Conservation (phyloP, 2,113 vertebrate species). For the Dipodomys spectabilis region DNA sequence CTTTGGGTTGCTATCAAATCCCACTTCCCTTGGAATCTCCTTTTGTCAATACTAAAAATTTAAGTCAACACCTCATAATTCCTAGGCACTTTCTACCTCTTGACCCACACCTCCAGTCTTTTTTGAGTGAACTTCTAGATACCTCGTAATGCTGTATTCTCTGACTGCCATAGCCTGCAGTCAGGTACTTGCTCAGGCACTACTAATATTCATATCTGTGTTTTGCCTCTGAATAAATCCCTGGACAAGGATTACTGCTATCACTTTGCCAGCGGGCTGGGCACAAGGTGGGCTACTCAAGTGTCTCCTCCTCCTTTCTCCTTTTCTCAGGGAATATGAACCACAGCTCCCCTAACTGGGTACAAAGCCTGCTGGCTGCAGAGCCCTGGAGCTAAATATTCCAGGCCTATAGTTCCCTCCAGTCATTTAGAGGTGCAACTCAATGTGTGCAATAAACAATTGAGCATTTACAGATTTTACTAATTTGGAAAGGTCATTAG, state of each 20-base stretch:
- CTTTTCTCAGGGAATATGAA: background rate
- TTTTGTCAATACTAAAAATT: too few species aligned
- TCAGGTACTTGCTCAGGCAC: background rate
- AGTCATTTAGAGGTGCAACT: background rate
- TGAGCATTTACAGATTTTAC: slow-evolving; percentile 36
- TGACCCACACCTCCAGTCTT: too few species aligned
- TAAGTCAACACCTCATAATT: too few species aligned
- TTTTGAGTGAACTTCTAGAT: background rate
- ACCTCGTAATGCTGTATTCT: background rate
- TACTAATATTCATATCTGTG: background rate
- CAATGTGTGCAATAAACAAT: background rate
- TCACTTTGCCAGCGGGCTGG: background rate
- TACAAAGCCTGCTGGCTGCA: background rate
- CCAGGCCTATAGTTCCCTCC: background rate
- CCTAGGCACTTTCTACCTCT: too few species aligned
- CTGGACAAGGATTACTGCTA: too few species aligned
- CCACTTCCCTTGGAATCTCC: background rate
- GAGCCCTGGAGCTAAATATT: background rate
- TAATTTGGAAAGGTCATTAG: slow-evolving; percentile 63
- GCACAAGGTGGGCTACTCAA: background rate
- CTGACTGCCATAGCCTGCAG: accelerated
- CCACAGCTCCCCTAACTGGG: background rate
- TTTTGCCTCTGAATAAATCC: background rate
- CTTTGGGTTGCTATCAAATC: background rate
- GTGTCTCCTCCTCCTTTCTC: background rate